Evolutionary conservation across 2,113 vertebrate species (phyloP).

Genomic region (Trichechus manatus): DNA sequence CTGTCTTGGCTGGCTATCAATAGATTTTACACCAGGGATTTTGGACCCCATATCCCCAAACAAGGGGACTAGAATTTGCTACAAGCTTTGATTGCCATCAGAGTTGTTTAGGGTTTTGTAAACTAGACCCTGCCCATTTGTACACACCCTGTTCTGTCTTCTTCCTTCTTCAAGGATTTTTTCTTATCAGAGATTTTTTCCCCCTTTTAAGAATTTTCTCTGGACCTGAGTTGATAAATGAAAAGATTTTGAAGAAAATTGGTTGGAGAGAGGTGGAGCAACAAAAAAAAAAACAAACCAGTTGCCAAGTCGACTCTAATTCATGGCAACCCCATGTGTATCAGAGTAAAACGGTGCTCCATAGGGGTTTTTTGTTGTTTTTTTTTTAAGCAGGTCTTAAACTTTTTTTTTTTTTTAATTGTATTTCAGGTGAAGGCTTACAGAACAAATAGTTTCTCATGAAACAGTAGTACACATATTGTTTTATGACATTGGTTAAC

Average conservation of each 20-base stretch:
- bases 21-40: neutral
- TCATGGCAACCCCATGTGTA: neutral
- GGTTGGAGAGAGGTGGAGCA: neutral
- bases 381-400: too few species aligned
- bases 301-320: neutral
- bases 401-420: too few species aligned
- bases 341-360: neutral
- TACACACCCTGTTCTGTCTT: neutral
- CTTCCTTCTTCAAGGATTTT: neutral
- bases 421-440: too few species aligned
- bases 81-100: too few species aligned
- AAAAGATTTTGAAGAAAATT: neutral
- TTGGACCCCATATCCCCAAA: neutral
- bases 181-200: neutral
- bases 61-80: neutral
- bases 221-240: neutral
- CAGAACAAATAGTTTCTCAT: too few species aligned
- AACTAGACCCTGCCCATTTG: neutral
- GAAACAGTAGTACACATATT: too few species aligned
- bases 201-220: neutral
- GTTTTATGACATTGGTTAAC: too few species aligned
- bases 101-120: neutral
- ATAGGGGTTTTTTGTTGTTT: too few species aligned
- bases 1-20: slow-evolving; percentile 26
- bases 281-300: too few species aligned